A percentile compares a stretch with the other conserved stretches of the same genome.
Conservation (phyloP, 2,113 vertebrate genomes). For the Eulacestoma nigropectus region DNA sequence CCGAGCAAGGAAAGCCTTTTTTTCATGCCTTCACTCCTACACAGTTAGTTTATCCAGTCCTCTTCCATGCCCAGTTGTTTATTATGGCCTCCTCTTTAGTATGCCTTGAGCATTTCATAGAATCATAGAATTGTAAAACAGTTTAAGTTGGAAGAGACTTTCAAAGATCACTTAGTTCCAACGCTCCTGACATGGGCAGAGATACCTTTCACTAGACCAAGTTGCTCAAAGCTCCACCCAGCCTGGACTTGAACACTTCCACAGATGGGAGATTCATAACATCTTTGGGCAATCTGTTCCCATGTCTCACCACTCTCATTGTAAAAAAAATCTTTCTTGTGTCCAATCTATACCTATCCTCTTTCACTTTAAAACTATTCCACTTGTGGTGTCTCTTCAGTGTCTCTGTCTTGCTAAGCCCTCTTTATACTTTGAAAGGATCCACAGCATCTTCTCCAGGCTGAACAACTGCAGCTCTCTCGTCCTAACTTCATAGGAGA, state of each 20-base stretch:
- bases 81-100: neutral
- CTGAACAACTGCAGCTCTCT: neutral
- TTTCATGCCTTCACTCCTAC: neutral
- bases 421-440: neutral
- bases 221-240: neutral
- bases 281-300: neutral
- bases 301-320: accelerated
- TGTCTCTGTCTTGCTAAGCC: neutral
- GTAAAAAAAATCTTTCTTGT: neutral
- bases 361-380: neutral
- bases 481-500: neutral
- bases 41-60: neutral
- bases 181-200: neutral
- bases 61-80: neutral
- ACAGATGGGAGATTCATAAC: neutral
- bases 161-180: neutral
- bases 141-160: neutral
- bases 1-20: neutral
- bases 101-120: neutral
- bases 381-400: neutral
- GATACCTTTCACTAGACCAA: neutral
- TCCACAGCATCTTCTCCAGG: neutral
- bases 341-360: neutral
- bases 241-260: neutral
- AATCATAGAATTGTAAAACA: neutral